Base-by-base conservation (phyloP, 2,888 invertebrate species). In the Coleophora flavipennella region DNA sequence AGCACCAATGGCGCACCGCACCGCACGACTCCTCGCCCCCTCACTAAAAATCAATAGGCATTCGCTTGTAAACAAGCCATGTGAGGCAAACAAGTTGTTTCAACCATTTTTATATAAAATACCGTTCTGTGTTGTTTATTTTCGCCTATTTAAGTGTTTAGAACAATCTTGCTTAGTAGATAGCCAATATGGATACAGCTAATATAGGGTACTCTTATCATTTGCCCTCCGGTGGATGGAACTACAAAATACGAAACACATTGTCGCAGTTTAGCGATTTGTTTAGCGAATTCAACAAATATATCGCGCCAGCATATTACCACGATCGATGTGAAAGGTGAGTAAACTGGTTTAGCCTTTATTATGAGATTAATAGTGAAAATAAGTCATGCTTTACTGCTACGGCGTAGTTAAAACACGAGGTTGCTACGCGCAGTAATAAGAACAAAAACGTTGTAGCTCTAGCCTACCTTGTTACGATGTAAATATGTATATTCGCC, bases 271-370 rank as follows among this genome's bases (percentile, higher is more conserved):
- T 96, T 69, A 95, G 95, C 65, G 97, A 97, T 78, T 81, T 97
- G 47, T 97, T 97, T 77, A 96, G 97, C 71, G 96, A 97, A 85
- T 97, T 97, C 72, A 95, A 96, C 71, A 93, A 94, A 77, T 96
- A 96, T 69, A 96, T 97, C 45, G 94, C 97, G 25, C 97, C 97
- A 28, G 95, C 97, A 48, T 97, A 97, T 85, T 95, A 97, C 68
- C 97, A 98, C 86, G 97, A 98, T 73, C 89, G 97, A 43, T 97
- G 97, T 73, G 97, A 97, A 85, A 92, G 95, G 95, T 95, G 83
- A 59, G 59, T 45, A 36, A 38, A 8, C 9, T 26, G 6, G 11
- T 28, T 31, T 31, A 37, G n/a, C n/a, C n/a, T n/a, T n/a, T n/a
- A n/a, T n/a, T n/a, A n/a, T n/a, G n/a, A n/a, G n/a, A n/a, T n/a